phyloP scores from a whole-genome alignment of 2,113 vertebrate genomes.

The Brienomyrus longianalis region DNA sequence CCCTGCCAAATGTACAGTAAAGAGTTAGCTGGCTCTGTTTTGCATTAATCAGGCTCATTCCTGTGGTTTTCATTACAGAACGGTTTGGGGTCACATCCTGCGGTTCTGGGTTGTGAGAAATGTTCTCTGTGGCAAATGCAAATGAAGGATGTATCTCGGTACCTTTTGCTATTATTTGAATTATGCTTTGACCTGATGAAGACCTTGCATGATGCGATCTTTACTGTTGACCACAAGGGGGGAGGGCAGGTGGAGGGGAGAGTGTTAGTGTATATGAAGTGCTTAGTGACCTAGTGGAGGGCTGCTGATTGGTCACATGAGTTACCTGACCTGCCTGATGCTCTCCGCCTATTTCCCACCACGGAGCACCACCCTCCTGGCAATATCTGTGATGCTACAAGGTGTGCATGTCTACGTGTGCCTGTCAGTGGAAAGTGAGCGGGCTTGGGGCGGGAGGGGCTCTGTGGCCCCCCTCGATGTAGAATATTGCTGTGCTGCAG shows the following conservation, averaged over 20 bases:
- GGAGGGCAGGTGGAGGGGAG: neutral
- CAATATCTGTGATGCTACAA: too few relatives aligned
- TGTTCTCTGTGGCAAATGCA: neutral
- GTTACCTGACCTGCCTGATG: neutral
- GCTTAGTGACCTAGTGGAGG: neutral
- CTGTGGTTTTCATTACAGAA: neutral
- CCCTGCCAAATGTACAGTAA: neutral
- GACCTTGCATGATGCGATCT: neutral
- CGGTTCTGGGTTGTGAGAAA: neutral
- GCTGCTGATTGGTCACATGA: neutral
- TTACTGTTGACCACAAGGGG: neutral
- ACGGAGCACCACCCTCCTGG: neutral
- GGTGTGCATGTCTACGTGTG: neutral
- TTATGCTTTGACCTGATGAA: neutral
- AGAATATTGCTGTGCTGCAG: neutral
- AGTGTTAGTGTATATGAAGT: neutral
- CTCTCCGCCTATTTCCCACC: neutral
- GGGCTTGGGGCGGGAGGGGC: neutral
- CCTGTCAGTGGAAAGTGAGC: neutral
- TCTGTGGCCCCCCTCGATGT: neutral
- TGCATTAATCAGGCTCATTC: neutral
- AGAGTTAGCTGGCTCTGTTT: constrained; percentile 1
- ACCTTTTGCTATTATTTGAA: neutral
- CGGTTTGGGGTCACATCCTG: neutral
- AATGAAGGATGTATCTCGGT: neutral